phyloP scores from a whole-genome alignment of 2,113 vertebrate species.

The Jacana jacana region DNA sequence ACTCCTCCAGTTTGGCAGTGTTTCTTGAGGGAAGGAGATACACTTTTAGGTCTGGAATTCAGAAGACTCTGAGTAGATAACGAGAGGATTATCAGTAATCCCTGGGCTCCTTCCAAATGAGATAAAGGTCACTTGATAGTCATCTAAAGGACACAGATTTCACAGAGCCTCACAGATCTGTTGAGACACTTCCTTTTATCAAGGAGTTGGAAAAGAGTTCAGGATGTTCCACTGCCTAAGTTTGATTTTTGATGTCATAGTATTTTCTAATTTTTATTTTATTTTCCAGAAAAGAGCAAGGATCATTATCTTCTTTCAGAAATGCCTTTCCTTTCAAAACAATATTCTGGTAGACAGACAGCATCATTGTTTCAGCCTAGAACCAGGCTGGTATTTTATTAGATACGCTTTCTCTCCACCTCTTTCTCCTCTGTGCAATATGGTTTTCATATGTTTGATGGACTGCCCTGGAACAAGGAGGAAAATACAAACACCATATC shows the following conservation, averaged over 20 bases:
- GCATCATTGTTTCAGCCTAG: background rate
- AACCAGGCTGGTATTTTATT: background rate
- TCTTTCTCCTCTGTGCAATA: background rate
- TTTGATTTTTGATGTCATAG: background rate
- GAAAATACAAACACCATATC: background rate
- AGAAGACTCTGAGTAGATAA: background rate
- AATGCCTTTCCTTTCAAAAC: background rate
- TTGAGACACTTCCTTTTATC: background rate
- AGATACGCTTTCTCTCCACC: background rate
- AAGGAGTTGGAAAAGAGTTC: background rate
- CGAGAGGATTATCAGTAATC: background rate
- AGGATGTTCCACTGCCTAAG: background rate
- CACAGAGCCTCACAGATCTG: background rate
- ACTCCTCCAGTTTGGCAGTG: background rate
- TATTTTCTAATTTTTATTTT: fast-evolving
- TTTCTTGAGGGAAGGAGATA: background rate
- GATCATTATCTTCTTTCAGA: background rate
- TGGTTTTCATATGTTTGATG: background rate
- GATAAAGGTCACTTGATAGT: background rate
- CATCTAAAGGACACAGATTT: background rate
- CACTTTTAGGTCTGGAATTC: background rate
- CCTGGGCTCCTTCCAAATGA: background rate
- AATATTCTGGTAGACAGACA: background rate
- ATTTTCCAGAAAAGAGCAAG: background rate
- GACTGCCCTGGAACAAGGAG: background rate